Evolutionary conservation across 1,140 invertebrate species (phyloP), one percentile per base, ranked within the genome.

Genomic region (Rhagoletis zephyria): DNA sequence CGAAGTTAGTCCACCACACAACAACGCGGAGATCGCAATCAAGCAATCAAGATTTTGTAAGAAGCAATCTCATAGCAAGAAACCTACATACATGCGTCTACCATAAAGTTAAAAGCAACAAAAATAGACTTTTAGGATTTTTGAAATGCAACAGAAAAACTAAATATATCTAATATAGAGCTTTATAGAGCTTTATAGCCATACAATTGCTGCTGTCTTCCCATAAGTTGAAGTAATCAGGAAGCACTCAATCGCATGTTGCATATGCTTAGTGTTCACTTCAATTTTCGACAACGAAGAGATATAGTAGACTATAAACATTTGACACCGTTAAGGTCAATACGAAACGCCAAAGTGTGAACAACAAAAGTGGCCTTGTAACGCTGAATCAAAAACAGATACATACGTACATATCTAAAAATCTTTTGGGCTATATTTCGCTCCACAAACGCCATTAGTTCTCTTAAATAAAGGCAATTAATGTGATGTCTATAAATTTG

Each of bases 311-410:
- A 42, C 74, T 3, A n/a, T 51, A 56, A 81, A 48, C 51, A 56
- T 81, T 81, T 81, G 74, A 81, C 48, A 81, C 45, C 74, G 6
- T 59, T 81, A 81, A 77, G 74, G 74, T 81, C 48, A 81, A 56
- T n/a, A 59, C 48, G n/a, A 56, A 51, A 81, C 48, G n/a, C 51
- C 19, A 30, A 56, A 81, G 74, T 56, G 74, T 81, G 74, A 81
- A 81, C 74, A 81, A 51, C 74, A 56, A 81, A 81, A 81, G 3
- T 81, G 74, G 74, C 74, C 74, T 56, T 81, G 67, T 74, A 74
- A 16, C 42, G 67, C 67, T 12, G 56, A 56, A 6, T 19, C 48
- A 51, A 6, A 42, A 3, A 0, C 6, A 10, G n/a, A 81, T 10
- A 56, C 56, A 10, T 81, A n/a, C 0, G 7, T 19, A 0, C 74